Conservation (phyloP, 2,888 invertebrate genomes). For the Metopia argyrocephala region DNA sequence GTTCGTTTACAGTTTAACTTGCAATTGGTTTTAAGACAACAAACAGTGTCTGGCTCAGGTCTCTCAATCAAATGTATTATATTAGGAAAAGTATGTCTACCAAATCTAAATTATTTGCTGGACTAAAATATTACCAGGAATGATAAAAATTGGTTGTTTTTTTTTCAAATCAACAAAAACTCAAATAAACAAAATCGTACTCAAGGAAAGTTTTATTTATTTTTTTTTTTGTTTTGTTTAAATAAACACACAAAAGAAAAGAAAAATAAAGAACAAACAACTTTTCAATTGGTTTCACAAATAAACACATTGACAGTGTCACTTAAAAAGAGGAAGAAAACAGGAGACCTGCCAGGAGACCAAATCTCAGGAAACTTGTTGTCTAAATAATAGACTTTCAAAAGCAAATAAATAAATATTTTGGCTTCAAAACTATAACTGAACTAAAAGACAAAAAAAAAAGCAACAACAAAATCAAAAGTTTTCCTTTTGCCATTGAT, state of each 20-base stretch:
- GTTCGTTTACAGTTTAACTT: conserved; percentile 43
- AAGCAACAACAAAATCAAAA: conserved; percentile 24
- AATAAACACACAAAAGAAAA: conserved; percentile 1
- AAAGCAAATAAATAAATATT: conserved; percentile 36
- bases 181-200: conserved; percentile 13
- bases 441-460: conserved; percentile 9
- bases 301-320: conserved; percentile 60
- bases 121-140: background rate
- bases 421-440: background rate
- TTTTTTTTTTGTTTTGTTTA: conserved; percentile 3
- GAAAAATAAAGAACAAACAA: conserved; percentile 43
- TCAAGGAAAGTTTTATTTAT: conserved; percentile 12
- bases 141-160: background rate
- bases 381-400: conserved; percentile 30
- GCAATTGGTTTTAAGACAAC: conserved; percentile 42
- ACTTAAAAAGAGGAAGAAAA: conserved; percentile 16
- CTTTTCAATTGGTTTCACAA: conserved; percentile 65
- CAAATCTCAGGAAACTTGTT: background rate
- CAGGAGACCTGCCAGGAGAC: background rate
- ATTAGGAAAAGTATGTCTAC: background rate
- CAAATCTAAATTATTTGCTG: too few species aligned
- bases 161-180: conserved; percentile 7
- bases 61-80: conserved; percentile 7
- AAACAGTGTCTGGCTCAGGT: conserved; percentile 27
- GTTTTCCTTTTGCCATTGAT: conserved; percentile 43